Conservation (phyloP, 2,797 vertebrate genomes). For the Enteromius paludinosus region DNA sequence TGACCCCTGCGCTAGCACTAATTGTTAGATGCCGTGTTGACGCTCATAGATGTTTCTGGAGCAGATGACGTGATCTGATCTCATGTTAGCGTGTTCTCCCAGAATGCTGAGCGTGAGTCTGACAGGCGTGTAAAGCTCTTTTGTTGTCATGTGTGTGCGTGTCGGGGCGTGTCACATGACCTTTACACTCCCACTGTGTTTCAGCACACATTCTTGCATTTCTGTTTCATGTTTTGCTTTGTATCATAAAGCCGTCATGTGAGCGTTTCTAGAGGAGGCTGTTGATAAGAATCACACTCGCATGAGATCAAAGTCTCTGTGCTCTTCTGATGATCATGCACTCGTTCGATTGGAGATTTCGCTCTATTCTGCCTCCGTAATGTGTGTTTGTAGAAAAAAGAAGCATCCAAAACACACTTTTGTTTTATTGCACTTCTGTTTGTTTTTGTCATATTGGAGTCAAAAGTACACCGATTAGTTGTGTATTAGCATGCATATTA, state of each 20-base stretch:
- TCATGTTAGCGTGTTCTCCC: neutral
- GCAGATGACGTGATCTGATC: slow-evolving; percentile 14
- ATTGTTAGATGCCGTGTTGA: slow-evolving; percentile 81
- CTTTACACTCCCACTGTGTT: neutral
- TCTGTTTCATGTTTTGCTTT: neutral
- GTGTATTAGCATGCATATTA: too few relatives aligned
- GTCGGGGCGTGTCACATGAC: neutral
- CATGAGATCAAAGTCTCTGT: neutral
- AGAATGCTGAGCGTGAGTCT: neutral
- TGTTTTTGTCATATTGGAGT: neutral
- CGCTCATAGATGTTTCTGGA: slow-evolving; percentile 68
- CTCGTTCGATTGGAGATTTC: neutral
- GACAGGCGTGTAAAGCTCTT: neutral
- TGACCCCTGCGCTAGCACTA: slow-evolving; percentile 76
- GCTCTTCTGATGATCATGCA: neutral
- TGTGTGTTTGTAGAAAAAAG: neutral
- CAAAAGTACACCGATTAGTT: too few relatives aligned
- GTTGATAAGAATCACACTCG: neutral
- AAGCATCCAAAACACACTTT: neutral
- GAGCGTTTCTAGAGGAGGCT: neutral
- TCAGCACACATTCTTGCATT: neutral
- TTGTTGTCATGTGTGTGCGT: neutral
- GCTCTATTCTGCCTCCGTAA: neutral
- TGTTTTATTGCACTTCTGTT: neutral
- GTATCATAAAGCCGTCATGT: neutral